Evolutionary conservation across 2,888 invertebrate genomes (phyloP), one percentile per base, ranked within the genome.

Genomic region (Scaptomyza tumidula): DNA sequence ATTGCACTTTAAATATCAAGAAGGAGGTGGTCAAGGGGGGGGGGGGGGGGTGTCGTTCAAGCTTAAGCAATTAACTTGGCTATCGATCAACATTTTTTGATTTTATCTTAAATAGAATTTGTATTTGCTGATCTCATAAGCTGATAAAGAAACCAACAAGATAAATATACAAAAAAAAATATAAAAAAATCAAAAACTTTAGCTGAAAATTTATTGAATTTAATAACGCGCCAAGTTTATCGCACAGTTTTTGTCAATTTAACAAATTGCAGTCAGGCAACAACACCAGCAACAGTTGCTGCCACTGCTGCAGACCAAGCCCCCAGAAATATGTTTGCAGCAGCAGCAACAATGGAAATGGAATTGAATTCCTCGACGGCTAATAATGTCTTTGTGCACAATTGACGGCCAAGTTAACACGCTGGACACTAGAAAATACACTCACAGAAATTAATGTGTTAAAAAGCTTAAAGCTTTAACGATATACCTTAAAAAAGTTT

Each of bases 151-250:
- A 64, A 19, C 9, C 5, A 24, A 24, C 24, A 24, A 24, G 24
- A 24, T 4, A 24, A 24, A 24, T 4, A 3, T 4, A 24, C 10
- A 5, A 3, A 9, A 33, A 7, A 14, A 31, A 29, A 4, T 13
- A 13, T 0, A 10, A 6, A 14, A 16, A 49, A 49, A 13, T 7
- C 4, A 29, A 78, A 76, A 65, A 27, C 7, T 27, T 46, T 24
- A 70, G 33, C n/a, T 41, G 29, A 48, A 80, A 87, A 83, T 83
- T 83, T 83, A 83, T 83, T 83, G 83, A 86, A 83, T 83, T 83
- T 86, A 85, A 83, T 83, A 83, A 88, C 86, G 80, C 84, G 87
- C 87, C 72, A 88, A 84, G 85, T 84, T 86, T 88, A 88, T 86
- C 88, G 88, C 87, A 78, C 76, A 81, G 84, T 86, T 88, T 86